A percentile compares a stretch with the other conserved stretches of the same genome.
Evolutionary conservation across 2,797 vertebrate species (phyloP).

Genomic region (Xiphophorus birchmanni): DNA sequence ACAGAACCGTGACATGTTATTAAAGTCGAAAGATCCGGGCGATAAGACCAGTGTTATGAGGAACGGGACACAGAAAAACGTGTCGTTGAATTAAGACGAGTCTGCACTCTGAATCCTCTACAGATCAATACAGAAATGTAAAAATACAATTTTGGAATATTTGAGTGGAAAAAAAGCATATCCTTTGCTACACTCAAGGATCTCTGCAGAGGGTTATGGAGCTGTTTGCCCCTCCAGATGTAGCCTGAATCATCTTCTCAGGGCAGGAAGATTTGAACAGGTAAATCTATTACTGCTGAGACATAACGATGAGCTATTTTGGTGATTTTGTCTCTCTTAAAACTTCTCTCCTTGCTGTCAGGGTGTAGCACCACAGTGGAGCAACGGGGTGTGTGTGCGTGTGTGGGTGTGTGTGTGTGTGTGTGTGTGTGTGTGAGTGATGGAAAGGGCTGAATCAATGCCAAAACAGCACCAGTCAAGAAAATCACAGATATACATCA

Average conservation of each 20-base stretch:
- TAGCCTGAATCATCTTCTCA: background rate
- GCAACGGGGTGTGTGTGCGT: background rate
- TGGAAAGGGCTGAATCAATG: background rate
- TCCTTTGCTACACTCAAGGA: background rate
- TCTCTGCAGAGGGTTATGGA: background rate
- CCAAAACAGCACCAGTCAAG: constrained; percentile 3
- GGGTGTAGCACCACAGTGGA: background rate
- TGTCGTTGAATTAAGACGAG: background rate
- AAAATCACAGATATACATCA: constrained; percentile 7
- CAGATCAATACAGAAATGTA: background rate
- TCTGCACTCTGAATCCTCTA: background rate
- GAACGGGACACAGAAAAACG: background rate
- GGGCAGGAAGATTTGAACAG: background rate
- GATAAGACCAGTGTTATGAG: constrained; percentile 6
- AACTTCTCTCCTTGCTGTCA: background rate
- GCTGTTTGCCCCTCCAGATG: constrained; percentile 14
- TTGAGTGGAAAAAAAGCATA: background rate
- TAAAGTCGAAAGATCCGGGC: background rate
- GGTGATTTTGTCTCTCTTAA: constrained; percentile 13
- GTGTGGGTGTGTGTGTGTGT: too few species aligned
- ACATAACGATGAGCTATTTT: constrained; percentile 1
- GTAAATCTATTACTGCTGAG: background rate
- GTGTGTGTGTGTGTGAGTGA: background rate
- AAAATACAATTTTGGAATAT: background rate
- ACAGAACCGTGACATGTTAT: constrained; percentile 17